phyloP scores from a whole-genome alignment of 2,888 invertebrate species.

The Scaptomyza caliginosa region DNA sequence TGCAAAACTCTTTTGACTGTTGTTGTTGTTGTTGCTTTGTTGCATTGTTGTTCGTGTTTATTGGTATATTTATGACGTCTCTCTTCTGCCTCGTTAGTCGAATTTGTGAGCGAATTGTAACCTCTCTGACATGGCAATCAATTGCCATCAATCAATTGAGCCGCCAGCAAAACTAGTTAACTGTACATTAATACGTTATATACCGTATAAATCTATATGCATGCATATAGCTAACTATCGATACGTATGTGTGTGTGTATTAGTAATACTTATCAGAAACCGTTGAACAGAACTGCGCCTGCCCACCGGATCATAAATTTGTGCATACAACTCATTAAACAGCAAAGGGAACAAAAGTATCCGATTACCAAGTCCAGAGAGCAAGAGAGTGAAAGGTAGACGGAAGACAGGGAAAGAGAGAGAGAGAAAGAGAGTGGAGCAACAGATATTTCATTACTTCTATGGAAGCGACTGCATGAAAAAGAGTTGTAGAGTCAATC shows the following conservation, averaged over 20 bases:
- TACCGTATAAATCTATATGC: slow-evolving; percentile 11
- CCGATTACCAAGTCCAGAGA: slow-evolving; percentile 56
- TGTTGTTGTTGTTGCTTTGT: slow-evolving; percentile 1
- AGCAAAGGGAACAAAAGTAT: slow-evolving; percentile 77
- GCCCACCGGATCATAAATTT: slow-evolving; percentile 80
- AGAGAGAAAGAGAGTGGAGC: neutral
- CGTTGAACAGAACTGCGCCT: slow-evolving; percentile 79
- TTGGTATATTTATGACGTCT: slow-evolving; percentile 71
- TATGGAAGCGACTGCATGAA: slow-evolving; percentile 45
- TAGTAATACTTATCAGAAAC: slow-evolving; percentile 22
- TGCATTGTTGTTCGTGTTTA: slow-evolving; percentile 50
- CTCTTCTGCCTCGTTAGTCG: slow-evolving; percentile 58
- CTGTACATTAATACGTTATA: slow-evolving; percentile 30
- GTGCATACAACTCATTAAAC: slow-evolving; percentile 81
- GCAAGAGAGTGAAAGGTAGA: slow-evolving; percentile 1
- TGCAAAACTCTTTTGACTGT: slow-evolving; percentile 47
- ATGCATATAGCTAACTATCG: neutral
- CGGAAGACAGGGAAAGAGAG: slow-evolving; percentile 1
- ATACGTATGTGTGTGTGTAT: neutral
- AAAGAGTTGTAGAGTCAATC: slow-evolving; percentile 8
- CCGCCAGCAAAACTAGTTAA: slow-evolving; percentile 28
- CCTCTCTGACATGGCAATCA: slow-evolving; percentile 46
- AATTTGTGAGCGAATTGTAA: slow-evolving; percentile 53
- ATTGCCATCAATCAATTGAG: slow-evolving; percentile 70
- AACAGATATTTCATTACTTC: slow-evolving; percentile 51